These are phyloP conservation scores for Dryobota labecula DNA, from an alignment of 2,888 invertebrate species.

Conservation along the genomic window DNA sequence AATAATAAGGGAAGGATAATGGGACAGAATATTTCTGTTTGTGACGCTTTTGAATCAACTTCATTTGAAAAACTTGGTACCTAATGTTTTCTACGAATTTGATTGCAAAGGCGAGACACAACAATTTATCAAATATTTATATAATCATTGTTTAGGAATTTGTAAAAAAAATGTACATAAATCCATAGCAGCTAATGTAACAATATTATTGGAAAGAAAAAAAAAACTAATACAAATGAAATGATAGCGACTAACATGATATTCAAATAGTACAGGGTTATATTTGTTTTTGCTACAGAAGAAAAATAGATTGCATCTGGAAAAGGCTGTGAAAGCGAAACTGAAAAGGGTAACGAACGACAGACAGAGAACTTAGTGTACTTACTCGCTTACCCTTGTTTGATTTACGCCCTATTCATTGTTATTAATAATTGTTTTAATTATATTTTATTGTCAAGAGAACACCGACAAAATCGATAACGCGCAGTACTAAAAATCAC, in stretches of 20 bases:
- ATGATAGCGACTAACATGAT: slow-evolving; percentile 69
- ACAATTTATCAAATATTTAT: background rate
- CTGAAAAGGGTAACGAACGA: slow-evolving; percentile 87
- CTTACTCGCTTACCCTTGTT: slow-evolving; percentile 87
- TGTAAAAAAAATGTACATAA: slow-evolving; percentile 51
- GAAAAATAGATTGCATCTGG: slow-evolving; percentile 90
- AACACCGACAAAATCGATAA: slow-evolving; percentile 58
- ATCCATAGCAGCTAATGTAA: slow-evolving; percentile 2
- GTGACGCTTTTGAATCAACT: slow-evolving; percentile 23
- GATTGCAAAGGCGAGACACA: background rate
- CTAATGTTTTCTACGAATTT: background rate
- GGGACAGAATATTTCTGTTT: background rate
- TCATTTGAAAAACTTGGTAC: background rate
- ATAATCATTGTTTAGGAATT: slow-evolving; percentile 1
- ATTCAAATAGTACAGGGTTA: slow-evolving; percentile 72
- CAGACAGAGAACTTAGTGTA: slow-evolving; percentile 85
- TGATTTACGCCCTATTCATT: slow-evolving; percentile 82
- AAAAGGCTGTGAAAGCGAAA: slow-evolving; percentile 89
- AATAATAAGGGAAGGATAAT: background rate
- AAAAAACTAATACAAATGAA: slow-evolving; percentile 33
- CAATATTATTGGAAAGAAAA: slow-evolving; percentile 22
- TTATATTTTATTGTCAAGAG: slow-evolving; percentile 75
- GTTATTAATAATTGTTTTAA: slow-evolving; percentile 70
- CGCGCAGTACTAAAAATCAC: slow-evolving; percentile 44
- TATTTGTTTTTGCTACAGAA: slow-evolving; percentile 90